Evolutionary conservation across 53 echinoderm and acorn worm species (phyloP).

Genomic region (Arbacia lixula): DNA sequence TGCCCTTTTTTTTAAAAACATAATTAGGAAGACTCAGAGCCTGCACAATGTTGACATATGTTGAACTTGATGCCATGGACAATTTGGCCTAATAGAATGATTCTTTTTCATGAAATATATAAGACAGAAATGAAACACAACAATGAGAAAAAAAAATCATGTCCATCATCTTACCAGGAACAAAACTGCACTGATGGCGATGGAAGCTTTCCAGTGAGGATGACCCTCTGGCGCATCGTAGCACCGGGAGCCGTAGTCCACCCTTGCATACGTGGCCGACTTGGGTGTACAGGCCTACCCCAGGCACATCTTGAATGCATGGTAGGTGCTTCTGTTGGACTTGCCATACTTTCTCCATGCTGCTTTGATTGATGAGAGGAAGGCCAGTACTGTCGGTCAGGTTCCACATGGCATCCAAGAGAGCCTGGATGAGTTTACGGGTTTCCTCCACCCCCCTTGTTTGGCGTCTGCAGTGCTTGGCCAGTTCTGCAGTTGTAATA

Average conservation of each 20-base stretch:
- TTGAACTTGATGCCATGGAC: too few species aligned
- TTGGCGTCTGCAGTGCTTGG: constrained; percentile 32
- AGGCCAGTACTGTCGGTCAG: constrained; percentile 47
- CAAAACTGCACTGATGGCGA: constrained; percentile 65
- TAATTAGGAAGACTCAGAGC: too few species aligned
- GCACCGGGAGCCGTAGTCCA: constrained; percentile 30
- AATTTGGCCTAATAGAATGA: too few species aligned
- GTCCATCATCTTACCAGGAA: too few species aligned
- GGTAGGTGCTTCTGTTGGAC: constrained; percentile 65
- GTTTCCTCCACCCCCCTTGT: constrained; percentile 53
- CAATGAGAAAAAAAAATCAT: too few species aligned
- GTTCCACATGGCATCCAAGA: constrained; percentile 2
- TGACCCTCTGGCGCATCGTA: constrained; percentile 57
- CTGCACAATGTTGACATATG: too few species aligned
- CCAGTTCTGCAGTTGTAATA: constrained; percentile 27
- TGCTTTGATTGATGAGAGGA: constrained; percentile 38
- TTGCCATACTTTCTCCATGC: constrained; percentile 65
- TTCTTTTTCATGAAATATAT: too few species aligned
- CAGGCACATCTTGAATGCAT: constrained; percentile 69
- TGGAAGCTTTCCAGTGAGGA: constrained; percentile 64
- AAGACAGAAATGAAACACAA: too few species aligned
- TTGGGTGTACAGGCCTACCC: constrained; percentile 59
- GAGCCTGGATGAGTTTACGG: background rate
- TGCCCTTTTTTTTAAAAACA: too few species aligned
- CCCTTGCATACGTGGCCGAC: constrained; percentile 39